Conservation (phyloP, 2,888 invertebrate genomes). For the Drosophila anomalata region DNA sequence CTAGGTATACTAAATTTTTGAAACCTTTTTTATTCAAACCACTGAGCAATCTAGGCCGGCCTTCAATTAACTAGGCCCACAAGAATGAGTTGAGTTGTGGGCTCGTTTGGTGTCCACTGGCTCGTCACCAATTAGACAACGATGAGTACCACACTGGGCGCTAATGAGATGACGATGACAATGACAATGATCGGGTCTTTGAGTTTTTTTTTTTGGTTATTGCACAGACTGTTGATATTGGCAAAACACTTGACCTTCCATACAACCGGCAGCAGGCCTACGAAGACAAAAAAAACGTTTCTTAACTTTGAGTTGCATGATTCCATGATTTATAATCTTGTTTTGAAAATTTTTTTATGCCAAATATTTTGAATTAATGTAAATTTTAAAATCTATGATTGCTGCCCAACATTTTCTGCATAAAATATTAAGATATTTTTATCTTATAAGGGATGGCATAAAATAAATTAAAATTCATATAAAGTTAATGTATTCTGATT, state of each 20-base stretch:
- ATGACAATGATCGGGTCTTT: constrained; percentile 8
- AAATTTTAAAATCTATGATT: neutral
- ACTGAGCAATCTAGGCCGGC: constrained; percentile 9
- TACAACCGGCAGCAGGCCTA: constrained; percentile 7
- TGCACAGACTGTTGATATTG: constrained; percentile 46
- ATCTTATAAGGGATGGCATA: neutral
- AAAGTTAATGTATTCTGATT: neutral
- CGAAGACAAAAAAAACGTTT: constrained; percentile 21
- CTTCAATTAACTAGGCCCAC: constrained; percentile 40
- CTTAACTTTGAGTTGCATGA: neutral
- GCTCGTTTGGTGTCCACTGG: constrained; percentile 48
- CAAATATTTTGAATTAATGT: neutral
- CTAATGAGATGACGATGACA: constrained; percentile 54
- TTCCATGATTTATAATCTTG: constrained; percentile 1
- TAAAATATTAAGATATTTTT: neutral
- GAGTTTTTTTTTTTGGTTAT: constrained; percentile 18
- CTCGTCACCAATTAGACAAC: constrained; percentile 63
- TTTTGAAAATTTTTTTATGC: neutral
- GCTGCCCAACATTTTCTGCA: neutral
- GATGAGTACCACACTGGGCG: constrained; percentile 18
- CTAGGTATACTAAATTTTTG: neutral
- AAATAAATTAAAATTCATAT: neutral
- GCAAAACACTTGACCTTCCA: constrained; percentile 47
- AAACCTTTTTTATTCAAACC: neutral
- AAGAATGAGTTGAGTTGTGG: constrained; percentile 9